These are phyloP conservation scores for Apostichopus parvimensis DNA, from an alignment of 35 echinoderm and acorn worm genomes.

Conservation along the genomic window DNA sequence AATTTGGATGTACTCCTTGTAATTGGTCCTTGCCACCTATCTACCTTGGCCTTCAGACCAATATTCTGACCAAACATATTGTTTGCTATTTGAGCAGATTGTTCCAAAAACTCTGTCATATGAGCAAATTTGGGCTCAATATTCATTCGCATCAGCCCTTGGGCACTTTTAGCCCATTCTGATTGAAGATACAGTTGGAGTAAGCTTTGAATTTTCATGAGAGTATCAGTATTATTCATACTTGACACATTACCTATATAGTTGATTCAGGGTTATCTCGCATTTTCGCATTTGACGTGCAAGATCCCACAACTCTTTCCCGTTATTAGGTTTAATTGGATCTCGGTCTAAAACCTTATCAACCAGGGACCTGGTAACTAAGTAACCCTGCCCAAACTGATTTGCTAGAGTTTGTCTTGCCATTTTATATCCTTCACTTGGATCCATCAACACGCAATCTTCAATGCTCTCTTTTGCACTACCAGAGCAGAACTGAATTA, in stretches of 20 bases:
- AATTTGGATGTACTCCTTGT: too few species aligned
- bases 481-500: conserved; percentile 56
- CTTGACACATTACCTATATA: conserved; percentile 29
- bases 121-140: too few species aligned
- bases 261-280: conserved; percentile 40
- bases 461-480: conserved; percentile 58
- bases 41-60: background rate
- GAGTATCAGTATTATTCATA: conserved; percentile 41
- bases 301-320: conserved; percentile 40
- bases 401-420: conserved; percentile 28
- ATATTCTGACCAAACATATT: conserved; percentile 62
- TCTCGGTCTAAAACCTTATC: conserved; percentile 31
- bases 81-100: conserved; percentile 27
- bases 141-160: too few species aligned
- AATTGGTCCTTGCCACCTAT: background rate
- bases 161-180: background rate
- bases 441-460: conserved; percentile 39
- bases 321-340: conserved; percentile 51
- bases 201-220: conserved; percentile 58
- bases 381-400: conserved; percentile 38
- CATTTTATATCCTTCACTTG: conserved; percentile 15
- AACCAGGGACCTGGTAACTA: background rate
- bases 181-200: conserved; percentile 63
- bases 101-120: conserved; percentile 57
- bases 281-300: conserved; percentile 58